Percentiles rank a stretch among this genome's conserved stretches.
phyloP scores from a whole-genome alignment of 2,888 invertebrate genomes.

The Molanna angustata region DNA sequence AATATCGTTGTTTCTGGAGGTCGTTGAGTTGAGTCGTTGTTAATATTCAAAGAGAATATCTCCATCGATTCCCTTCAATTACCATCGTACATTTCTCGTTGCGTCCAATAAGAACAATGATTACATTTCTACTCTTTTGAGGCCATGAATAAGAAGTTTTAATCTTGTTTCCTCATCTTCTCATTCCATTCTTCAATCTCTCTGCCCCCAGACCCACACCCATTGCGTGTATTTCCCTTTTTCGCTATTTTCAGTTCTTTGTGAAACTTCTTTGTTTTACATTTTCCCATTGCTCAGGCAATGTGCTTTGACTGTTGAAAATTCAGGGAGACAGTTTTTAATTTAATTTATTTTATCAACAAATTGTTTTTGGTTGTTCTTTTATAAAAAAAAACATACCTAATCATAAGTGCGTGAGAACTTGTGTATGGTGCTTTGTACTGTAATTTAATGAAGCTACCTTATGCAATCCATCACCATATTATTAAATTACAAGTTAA shows the following conservation, averaged over 20 bases:
- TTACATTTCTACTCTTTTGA: constrained; percentile 17
- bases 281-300: constrained; percentile 29
- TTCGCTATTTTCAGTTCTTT: constrained; percentile 32
- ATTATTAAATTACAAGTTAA: no score
- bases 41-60: no score
- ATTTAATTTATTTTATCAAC: background rate
- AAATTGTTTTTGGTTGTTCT: background rate
- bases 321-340: constrained; percentile 8
- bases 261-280: constrained; percentile 32
- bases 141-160: constrained; percentile 31
- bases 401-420: no score
- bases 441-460: no score
- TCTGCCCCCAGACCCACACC: constrained; percentile 7
- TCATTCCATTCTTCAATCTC: constrained; percentile 10
- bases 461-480: no score
- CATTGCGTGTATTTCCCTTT: constrained; percentile 27
- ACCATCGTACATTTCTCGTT: constrained; percentile 5
- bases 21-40: no score
- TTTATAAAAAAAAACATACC: no score
- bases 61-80: constrained; percentile 15
- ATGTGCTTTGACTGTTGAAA: constrained; percentile 29
- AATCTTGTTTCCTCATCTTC: constrained; percentile 31
- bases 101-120: background rate
- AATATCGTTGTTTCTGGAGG: no score
- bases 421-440: no score